Evolutionary conservation across 92 coral and sea anemone genomes (phyloP), one percentile per base, ranked within the genome.

Genomic region (Phymanthus crucifer): DNA sequence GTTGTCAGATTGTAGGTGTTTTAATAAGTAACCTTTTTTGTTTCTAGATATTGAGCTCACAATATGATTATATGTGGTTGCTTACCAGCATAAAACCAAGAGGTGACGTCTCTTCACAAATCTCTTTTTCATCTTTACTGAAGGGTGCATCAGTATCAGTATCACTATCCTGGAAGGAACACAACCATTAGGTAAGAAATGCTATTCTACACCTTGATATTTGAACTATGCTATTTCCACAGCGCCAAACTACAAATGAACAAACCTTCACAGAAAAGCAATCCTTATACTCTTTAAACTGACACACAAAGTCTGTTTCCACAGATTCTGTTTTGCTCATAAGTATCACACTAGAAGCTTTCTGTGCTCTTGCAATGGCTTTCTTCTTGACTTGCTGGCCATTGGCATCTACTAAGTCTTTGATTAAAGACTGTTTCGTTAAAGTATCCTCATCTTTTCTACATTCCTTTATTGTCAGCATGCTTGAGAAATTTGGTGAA

Each of bases 401-500:
- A 69, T 81, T 87, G 70, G 74, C 32, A 26, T 52, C 37, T 2
- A 77, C 46, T 9, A 67, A 46, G 9, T 43, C 56, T 72, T 77
- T 75, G 19, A 85, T 67, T 45, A 40, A 21, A n/a, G 71, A 48
- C 26, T 36, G 24, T 14, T 17, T 69, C 9, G 29, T 45, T 26
- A 18, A 24, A 8, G 4, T 36, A 27, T 70, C 35, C 29, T 34
- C 80, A n/a, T 11, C n/a, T 9, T 56, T 74, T 61, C 61, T 52
- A 40, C 83, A 76, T 31, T 89, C 93, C n/a, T 71, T 66, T 11
- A 89, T 14, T 29, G 89, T 72, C 32, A 86, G 27, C 21, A 85
- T 76, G 32, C 90, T 89, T 66, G 89, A 85, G 21, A 81, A 75
- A 46, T 66, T 82, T 32, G 90, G 87, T 7, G 90, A 89, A 74